Percentiles rank a stretch among this genome's conserved stretches.
Evolutionary conservation across 30 jellyfish, hydroid and myxozoan species (phyloP).

Genomic region (Aurelia aurita): DNA sequence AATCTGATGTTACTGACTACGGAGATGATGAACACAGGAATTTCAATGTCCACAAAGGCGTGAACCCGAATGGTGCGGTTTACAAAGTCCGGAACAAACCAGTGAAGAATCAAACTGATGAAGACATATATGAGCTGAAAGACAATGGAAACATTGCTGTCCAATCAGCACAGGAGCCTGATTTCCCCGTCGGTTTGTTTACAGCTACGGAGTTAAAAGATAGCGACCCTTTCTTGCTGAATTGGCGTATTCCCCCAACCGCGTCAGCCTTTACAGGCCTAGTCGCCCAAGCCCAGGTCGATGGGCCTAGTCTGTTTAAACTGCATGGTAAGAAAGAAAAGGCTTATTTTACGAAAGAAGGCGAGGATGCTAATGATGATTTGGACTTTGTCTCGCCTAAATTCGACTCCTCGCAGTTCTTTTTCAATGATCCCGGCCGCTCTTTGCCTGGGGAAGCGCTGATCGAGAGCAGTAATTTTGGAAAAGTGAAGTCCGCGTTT

Average conservation of each 20-base stretch:
- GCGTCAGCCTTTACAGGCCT: constrained; percentile 54
- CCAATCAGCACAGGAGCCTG: constrained; percentile 29
- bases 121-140: not conserved
- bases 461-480: constrained; percentile 45
- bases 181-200: constrained; percentile 52
- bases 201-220: not conserved
- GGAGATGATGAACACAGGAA: not conserved
- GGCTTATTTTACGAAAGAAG: constrained; percentile 48
- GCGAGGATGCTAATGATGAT: constrained; percentile 31
- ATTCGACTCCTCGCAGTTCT: constrained; percentile 9
- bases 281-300: constrained; percentile 27
- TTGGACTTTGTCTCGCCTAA: constrained; percentile 21
- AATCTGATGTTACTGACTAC: constrained; percentile 7
- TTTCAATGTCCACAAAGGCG: constrained; percentile 5
- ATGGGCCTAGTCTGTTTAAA: constrained; percentile 66
- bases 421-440: constrained; percentile 31
- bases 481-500: not conserved
- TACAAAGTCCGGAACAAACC: constrained; percentile 26
- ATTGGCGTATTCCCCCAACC: constrained; percentile 61
- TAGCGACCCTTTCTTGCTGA: constrained; percentile 3
- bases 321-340: constrained; percentile 45
- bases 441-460: constrained; percentile 56
- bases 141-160: not conserved
- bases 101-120: too few relatives aligned
- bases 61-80: constrained; percentile 18